A percentile compares a stretch with the other conserved stretches of the same genome.
Conservation (phyloP, 2,888 invertebrate species). For the Caenorhabditis zanzibari region DNA sequence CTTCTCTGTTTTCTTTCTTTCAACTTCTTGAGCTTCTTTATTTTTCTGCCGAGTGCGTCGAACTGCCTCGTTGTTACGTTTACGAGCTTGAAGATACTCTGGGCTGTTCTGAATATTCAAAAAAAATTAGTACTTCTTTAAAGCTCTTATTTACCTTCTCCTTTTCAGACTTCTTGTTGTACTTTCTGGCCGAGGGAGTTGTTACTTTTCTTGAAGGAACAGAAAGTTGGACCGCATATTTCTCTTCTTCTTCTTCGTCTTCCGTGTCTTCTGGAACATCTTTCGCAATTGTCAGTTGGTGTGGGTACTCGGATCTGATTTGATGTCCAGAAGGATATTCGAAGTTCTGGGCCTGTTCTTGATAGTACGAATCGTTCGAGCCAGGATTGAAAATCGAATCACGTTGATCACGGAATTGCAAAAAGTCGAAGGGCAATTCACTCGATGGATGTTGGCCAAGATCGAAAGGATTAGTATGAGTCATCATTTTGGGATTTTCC, state of each 20-base stretch:
- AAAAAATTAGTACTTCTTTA: background rate
- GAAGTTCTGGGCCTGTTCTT: background rate
- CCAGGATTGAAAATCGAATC: background rate
- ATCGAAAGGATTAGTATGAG: background rate
- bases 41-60: slow-evolving; percentile 6
- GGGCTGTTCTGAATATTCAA: background rate
- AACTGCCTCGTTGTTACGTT: slow-evolving; percentile 25
- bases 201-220: background rate
- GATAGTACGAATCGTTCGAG: background rate
- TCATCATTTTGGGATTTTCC: background rate
- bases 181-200: slow-evolving; percentile 6
- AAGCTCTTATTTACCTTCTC: slow-evolving; percentile 3
- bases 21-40: background rate
- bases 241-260: slow-evolving; percentile 2
- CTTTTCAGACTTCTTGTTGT: slow-evolving; percentile 1
- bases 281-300: too few species aligned
- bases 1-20: background rate
- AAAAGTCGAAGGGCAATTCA: background rate
- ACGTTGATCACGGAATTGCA: background rate
- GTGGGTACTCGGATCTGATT: background rate
- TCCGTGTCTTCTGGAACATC: background rate
- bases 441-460: background rate
- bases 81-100: background rate
- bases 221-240: too few species aligned
- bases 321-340: background rate